These are phyloP conservation scores for Zosterops japonicus DNA, from an alignment of 2,113 vertebrate species.

Conservation along the genomic window DNA sequence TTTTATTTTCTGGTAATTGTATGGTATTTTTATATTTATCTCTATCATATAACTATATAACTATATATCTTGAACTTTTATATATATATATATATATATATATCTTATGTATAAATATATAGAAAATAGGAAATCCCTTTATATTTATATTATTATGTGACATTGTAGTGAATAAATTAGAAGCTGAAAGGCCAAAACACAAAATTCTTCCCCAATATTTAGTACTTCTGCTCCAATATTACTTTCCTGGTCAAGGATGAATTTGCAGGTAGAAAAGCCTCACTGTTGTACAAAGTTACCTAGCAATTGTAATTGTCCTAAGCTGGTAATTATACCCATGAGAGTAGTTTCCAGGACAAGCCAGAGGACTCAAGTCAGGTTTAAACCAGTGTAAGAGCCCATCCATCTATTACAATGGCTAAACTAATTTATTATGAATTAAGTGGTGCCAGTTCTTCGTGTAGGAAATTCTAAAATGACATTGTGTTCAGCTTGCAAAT, in stretches of 20 bases:
- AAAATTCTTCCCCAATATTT: background rate
- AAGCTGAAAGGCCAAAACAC: background rate
- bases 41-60: background rate
- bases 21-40: background rate
- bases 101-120: background rate
- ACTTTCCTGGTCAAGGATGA: background rate
- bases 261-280: background rate
- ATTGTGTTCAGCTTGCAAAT: constrained; percentile 38
- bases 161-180: background rate
- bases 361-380: constrained; percentile 33
- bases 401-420: constrained; percentile 49
- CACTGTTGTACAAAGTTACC: background rate
- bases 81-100: background rate
- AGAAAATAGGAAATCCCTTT: background rate
- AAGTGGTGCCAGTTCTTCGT: constrained; percentile 59
- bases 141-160: background rate
- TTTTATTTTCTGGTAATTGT: background rate
- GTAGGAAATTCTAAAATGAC: constrained; percentile 49
- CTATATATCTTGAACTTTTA: no score
- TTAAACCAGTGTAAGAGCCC: constrained; percentile 15
- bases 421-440: constrained; percentile 64
- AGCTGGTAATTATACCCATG: constrained; percentile 26
- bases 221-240: background rate
- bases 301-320: background rate
- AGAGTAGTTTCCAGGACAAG: constrained; percentile 53